These are phyloP conservation scores for Halichoeres trimaculatus DNA, from an alignment of 2,113 vertebrate genomes.

Conservation along the genomic window DNA sequence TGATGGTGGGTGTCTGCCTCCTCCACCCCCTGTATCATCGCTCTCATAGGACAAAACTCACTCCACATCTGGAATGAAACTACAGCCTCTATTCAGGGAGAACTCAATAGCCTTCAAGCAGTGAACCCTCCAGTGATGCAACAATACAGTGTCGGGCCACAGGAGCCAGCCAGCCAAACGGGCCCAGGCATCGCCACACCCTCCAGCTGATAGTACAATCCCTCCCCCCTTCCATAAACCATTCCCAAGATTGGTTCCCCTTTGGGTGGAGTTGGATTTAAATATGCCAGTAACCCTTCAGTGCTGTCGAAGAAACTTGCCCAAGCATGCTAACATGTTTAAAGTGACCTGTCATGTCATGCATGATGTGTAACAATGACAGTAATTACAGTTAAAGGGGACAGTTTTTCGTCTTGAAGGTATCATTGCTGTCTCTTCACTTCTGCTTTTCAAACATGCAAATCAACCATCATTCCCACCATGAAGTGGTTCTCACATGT, in stretches of 20 bases:
- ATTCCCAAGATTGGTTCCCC: background rate
- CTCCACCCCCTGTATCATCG: background rate
- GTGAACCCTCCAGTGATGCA: constrained; percentile 50
- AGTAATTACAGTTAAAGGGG: background rate
- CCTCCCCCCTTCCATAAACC: constrained; percentile 27
- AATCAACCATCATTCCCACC: background rate
- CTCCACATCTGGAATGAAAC: constrained; percentile 23
- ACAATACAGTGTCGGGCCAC: constrained; percentile 55
- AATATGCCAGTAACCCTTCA: background rate
- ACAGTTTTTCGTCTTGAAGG: background rate
- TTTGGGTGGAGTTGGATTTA: constrained; percentile 33
- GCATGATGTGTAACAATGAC: background rate
- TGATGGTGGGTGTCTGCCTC: constrained; percentile 9
- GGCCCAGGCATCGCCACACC: constrained; percentile 36
- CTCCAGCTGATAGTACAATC: constrained; percentile 1
- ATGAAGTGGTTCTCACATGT: background rate
- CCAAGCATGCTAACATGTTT: constrained; percentile 5
- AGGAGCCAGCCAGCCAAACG: constrained; percentile 49
- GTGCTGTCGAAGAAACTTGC: constrained; percentile 2
- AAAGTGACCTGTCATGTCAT: background rate
- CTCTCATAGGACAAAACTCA: background rate
- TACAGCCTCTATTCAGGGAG: background rate
- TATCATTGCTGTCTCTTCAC: background rate
- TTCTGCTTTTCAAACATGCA: background rate
- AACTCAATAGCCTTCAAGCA: background rate